phyloP scores from a whole-genome alignment of 2,888 invertebrate species.

The Melitaea athalia region DNA sequence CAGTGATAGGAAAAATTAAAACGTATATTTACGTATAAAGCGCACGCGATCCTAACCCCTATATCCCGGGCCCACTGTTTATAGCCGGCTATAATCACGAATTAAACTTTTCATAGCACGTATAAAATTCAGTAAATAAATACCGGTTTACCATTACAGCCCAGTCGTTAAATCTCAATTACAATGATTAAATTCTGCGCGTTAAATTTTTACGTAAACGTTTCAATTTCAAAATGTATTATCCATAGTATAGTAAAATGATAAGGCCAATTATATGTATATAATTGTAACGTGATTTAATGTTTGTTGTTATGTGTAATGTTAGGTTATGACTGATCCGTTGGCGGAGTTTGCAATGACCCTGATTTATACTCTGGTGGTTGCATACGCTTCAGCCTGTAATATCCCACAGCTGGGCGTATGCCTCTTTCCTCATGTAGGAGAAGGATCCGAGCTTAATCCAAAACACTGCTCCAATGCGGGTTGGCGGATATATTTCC shows the following conservation, averaged over 20 bases:
- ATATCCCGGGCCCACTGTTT: slow-evolving; percentile 27
- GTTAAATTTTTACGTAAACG: slow-evolving; percentile 3
- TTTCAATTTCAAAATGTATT: not conserved
- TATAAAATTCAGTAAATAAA: slow-evolving; percentile 38
- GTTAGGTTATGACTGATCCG: too few relatives aligned
- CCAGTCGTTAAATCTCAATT: slow-evolving; percentile 10
- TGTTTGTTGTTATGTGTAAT: too few relatives aligned
- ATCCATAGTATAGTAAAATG: not conserved
- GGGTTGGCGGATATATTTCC: too few relatives aligned
- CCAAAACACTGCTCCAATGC: too few relatives aligned
- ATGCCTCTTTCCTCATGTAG: too few relatives aligned
- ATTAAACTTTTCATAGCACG: slow-evolving; percentile 43
- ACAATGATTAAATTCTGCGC: slow-evolving; percentile 8
- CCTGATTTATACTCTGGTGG: too few relatives aligned
- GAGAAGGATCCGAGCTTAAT: too few relatives aligned
- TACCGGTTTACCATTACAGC: slow-evolving; percentile 29
- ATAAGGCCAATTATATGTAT: not conserved
- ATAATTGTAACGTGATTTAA: not conserved
- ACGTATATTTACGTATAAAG: slow-evolving; percentile 2
- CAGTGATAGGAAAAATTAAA: not conserved
- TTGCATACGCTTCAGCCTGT: too few relatives aligned
- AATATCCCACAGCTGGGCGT: too few relatives aligned
- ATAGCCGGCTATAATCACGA: slow-evolving; percentile 39
- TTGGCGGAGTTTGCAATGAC: too few relatives aligned
- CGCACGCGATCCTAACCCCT: slow-evolving; percentile 21